phyloP scores from a whole-genome alignment of 2,113 vertebrate species.

The Stictonetta naevosa region DNA sequence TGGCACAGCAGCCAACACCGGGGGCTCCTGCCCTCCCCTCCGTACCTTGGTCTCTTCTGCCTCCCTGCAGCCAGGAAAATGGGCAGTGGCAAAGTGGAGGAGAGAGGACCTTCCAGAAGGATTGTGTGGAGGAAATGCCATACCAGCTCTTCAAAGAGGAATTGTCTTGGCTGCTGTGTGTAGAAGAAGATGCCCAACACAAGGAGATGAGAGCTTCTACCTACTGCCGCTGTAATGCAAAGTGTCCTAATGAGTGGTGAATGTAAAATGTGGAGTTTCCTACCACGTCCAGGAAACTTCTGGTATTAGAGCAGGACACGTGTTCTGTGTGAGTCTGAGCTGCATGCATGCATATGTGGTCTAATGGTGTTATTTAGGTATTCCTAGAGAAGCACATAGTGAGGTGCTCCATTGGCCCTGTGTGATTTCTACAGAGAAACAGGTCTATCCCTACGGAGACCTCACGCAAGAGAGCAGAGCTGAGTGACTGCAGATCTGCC shows the following conservation, averaged over 20 bases:
- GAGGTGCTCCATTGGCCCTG: neutral
- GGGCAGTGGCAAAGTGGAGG: neutral
- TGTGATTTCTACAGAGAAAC: neutral
- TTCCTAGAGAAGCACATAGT: neutral
- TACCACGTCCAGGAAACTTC: neutral
- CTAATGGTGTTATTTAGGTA: neutral
- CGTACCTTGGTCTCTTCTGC: neutral
- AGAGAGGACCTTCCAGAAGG: neutral
- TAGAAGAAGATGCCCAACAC: neutral
- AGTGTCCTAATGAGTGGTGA: neutral
- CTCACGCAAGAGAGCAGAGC: neutral
- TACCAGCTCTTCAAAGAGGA: neutral
- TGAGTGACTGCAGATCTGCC: neutral
- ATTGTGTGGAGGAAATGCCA: fast-evolving
- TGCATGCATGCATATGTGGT: neutral
- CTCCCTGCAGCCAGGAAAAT: fast-evolving
- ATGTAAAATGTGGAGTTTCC: neutral
- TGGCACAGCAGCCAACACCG: neutral
- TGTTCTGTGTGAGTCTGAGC: neutral
- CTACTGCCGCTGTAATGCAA: neutral
- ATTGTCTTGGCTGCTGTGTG: fast-evolving
- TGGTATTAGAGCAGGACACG: neutral
- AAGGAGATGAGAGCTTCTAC: neutral
- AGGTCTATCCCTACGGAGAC: neutral
- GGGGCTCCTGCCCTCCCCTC: neutral